Evolutionary conservation across 1,140 invertebrate genomes (phyloP), one percentile per base, ranked within the genome.

Genomic region (Reticulitermes speratus): DNA sequence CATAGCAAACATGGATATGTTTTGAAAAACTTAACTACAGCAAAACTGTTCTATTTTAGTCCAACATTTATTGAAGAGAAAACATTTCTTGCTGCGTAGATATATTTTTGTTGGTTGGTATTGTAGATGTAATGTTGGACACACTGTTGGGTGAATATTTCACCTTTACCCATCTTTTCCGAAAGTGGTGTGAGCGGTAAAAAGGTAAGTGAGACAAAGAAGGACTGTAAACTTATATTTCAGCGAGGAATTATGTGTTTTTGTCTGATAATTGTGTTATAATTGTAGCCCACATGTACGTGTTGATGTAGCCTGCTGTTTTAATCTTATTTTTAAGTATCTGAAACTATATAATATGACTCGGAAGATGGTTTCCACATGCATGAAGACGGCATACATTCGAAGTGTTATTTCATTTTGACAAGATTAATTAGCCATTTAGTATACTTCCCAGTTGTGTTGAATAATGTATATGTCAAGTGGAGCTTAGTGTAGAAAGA

Each of bases 191-290:
- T 86, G 86, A 86, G 86, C 86, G 86, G 86, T 86, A 86, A 86
- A 65, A 86, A 86, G 86, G 86, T 84, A 86, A 23, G 86, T 38
- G n/a, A 32, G 7, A 86, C 86, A 86, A 86, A 86, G 86, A 86
- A 7, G 30, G 65, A 30, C 38, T 32, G n/a, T 69, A 83, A 86
- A 30, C 32, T 38, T 84, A 45, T 21, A 45, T 83, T 86, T 83
- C 21, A n/a, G 23, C 16, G 25, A 32, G 19, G 0, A 75, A 21
- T n/a, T 86, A 2, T 19, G 3, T 32, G 3, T 38, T 21, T 1
- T 85, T 30, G 8, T 85, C 48, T 9, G 38, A 9, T 30, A 85
- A 44, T 55, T 11, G 9, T 7, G 19, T 52, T 45, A 38, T 69
- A 30, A 0, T 44, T 45, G 82, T 38, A 44, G 1, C 8, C 21